Evolutionary conservation across 2,113 vertebrate species (phyloP).

Genomic region (Rousettus leschenaultii): DNA sequence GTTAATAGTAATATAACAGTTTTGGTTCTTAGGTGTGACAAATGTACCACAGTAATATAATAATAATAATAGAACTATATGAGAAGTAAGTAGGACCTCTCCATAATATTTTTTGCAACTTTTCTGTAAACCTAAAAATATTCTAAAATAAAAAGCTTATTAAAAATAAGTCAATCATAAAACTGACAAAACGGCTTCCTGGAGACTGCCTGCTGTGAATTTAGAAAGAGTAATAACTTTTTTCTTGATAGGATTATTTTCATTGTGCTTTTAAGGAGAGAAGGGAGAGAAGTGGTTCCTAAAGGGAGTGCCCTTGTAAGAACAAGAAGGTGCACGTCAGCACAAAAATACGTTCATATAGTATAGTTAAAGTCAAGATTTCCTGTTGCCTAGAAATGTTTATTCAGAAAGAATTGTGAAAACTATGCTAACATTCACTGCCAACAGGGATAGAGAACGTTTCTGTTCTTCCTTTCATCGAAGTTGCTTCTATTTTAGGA

Average conservation of each 20-base stretch:
- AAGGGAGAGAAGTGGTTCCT: conserved; percentile 71
- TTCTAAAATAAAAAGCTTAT: conserved; percentile 8
- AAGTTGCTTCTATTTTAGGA: background rate
- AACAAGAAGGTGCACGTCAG: conserved; percentile 76
- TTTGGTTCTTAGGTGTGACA: background rate
- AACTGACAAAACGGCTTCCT: conserved; percentile 77
- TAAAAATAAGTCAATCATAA: conserved; percentile 72
- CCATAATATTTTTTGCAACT: background rate
- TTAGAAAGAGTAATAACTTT: conserved; percentile 81
- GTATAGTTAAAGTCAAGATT: conserved; percentile 68
- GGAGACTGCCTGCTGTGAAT: conserved; percentile 79
- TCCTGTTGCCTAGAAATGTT: conserved; percentile 61
- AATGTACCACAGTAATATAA: background rate
- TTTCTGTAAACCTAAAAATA: background rate
- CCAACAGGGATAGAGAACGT: conserved; percentile 37
- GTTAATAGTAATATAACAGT: background rate
- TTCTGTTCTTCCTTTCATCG: background rate
- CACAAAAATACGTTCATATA: conserved; percentile 60
- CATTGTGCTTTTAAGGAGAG: conserved; percentile 77
- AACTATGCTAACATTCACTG: conserved; percentile 55
- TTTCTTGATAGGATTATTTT: conserved; percentile 82
- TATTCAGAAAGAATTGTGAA: conserved; percentile 65
- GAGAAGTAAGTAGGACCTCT: background rate
- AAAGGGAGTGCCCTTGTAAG: conserved; percentile 79
- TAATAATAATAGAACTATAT: background rate